Base-by-base conservation (phyloP, 2,113 vertebrate species). In the Mus spicilegus region DNA sequence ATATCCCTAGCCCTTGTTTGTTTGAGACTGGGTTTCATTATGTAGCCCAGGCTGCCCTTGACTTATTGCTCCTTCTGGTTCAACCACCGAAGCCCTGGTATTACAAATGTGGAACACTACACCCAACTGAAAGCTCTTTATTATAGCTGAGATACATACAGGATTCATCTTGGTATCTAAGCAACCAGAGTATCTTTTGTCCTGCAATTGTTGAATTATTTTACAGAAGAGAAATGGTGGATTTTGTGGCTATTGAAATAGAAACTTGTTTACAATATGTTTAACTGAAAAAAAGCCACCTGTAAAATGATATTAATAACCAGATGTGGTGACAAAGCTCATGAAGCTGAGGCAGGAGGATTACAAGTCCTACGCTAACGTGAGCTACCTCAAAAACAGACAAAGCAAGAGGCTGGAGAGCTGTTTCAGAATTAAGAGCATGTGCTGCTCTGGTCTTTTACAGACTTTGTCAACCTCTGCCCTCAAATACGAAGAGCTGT, bases 81-180 rank as follows among this genome's bases (percentile, higher is more conserved):
- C 54, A 61, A 54, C 16, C 24, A 75, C 51, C 49, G 9, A 88
- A 73, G 51, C 36, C 56, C 87, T 61, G 54, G 70, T 39, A 75
- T 75, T 75, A 28, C 72, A 76, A 61, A 46, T 33, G 49, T 77
- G 17, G 17, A 56, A 33, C 39, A 46, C 16, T 28, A 61, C 20
- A 22, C 28, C 39, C 72, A 89, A 6, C 82, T 89, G 77, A 89
- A 93, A 91, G n/a, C 46, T 94, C 28, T 46, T 97, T 92, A 90
- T 78, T 82, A 82, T 51, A 76, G 84, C 73, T 67, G 65, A 58
- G 42, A 70, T 91, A 89, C 6, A 11, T 78, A 58, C 63, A 49
- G 85, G 87, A 76, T 94, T 97, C 56, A 93, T 91, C 65, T 93
- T 5, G 6, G 8, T 88, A 80, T 93, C 72, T 26, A 58, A 75